These are phyloP conservation scores for Oppia nitens DNA, from an alignment of 1,140 invertebrate species.

Conservation along the genomic window DNA sequence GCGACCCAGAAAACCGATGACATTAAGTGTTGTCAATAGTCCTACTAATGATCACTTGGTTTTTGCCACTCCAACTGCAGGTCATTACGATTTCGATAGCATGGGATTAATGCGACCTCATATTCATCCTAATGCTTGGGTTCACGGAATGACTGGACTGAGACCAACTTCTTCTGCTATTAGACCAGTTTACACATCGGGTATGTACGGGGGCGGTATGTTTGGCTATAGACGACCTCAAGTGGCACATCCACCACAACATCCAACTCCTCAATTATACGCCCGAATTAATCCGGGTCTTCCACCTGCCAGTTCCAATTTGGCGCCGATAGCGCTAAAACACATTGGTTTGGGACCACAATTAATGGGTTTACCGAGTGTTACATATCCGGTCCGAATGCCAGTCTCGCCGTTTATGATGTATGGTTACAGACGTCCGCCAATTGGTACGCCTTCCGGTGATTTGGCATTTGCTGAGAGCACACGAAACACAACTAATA, in stretches of 20 bases:
- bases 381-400: neutral
- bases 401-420: neutral
- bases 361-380: neutral
- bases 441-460: neutral
- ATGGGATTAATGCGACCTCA: neutral
- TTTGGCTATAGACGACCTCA: neutral
- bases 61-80: too few species aligned
- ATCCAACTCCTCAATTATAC: neutral
- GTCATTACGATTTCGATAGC: neutral
- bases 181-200: neutral
- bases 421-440: neutral
- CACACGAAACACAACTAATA: neutral
- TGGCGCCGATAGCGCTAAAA: neutral
- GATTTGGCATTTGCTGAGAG: neutral
- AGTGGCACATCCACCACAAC: neutral
- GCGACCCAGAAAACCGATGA: neutral
- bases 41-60: too few species aligned
- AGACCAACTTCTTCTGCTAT: neutral
- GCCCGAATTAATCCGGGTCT: neutral
- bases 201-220: too few species aligned
- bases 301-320: neutral
- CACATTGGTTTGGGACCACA: neutral
- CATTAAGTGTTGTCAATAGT: neutral
- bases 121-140: neutral
- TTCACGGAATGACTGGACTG: neutral